Evolutionary conservation across 2,888 invertebrate genomes (phyloP).

Genomic region (Cephus spinipes): DNA sequence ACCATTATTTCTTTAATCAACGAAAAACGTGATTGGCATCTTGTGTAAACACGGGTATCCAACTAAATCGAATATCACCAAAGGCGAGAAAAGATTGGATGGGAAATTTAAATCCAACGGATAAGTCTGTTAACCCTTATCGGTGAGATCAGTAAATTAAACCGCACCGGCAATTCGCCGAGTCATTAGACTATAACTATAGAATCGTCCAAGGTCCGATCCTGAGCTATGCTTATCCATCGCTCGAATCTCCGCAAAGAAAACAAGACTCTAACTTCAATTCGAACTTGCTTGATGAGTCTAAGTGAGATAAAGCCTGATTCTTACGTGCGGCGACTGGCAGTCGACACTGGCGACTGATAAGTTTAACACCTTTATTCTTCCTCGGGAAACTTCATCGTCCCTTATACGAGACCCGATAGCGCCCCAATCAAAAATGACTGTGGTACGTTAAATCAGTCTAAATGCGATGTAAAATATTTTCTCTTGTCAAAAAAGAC

Average conservation of each 20-base stretch:
- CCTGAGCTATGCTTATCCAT: slow-evolving; percentile 39
- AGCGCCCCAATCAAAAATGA: background rate
- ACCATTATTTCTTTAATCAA: background rate
- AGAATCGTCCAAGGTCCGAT: slow-evolving; percentile 34
- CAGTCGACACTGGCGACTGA: background rate
- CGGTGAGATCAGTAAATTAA: background rate
- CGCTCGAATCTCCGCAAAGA: slow-evolving; percentile 44
- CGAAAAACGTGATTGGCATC: background rate
- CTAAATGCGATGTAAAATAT: background rate
- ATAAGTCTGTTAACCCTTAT: background rate
- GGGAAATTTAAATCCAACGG: background rate
- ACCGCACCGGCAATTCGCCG: slow-evolving; percentile 26
- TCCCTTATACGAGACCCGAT: background rate
- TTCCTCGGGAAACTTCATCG: background rate
- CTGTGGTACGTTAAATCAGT: background rate
- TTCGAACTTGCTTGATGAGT: slow-evolving; percentile 57
- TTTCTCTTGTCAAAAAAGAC: background rate
- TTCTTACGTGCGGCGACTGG: background rate
- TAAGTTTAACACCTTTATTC: background rate
- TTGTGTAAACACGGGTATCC: background rate
- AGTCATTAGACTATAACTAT: slow-evolving; percentile 41
- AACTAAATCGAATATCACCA: background rate
- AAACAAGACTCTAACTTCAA: slow-evolving; percentile 50
- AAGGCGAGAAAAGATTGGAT: background rate
- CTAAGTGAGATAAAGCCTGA: slow-evolving; percentile 6